Evolutionary conservation across 1,140 invertebrate species (phyloP).

Genomic region (Coelopa frigida): DNA sequence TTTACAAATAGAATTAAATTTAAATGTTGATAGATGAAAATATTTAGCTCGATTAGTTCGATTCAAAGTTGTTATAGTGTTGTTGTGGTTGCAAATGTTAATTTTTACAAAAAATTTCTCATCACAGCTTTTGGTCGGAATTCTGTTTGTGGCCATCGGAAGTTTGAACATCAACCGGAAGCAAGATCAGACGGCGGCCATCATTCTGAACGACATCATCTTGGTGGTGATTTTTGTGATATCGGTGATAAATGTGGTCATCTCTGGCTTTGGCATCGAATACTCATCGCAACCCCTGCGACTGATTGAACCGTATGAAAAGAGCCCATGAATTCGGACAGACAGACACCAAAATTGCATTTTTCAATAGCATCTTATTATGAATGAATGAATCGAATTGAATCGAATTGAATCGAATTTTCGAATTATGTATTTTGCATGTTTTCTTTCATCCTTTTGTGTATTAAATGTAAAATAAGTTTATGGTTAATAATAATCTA

Average conservation of each 20-base stretch:
- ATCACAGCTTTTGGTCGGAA: slow-evolving; percentile 63
- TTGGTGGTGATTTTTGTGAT: slow-evolving; percentile 71
- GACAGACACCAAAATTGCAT: no score
- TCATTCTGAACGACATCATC: slow-evolving; percentile 71
- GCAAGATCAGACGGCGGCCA: slow-evolving; percentile 59
- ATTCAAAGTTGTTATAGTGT: no score
- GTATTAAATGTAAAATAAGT: background rate
- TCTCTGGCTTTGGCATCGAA: slow-evolving; percentile 74
- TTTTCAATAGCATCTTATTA: no score
- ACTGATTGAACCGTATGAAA: slow-evolving; percentile 9
- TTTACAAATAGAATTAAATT: no score
- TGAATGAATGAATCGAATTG: background rate
- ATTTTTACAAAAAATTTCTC: slow-evolving; percentile 6
- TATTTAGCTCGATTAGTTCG: no score
- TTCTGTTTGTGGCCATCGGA: slow-evolving; percentile 71
- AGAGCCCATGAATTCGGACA: no score
- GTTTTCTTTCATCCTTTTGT: background rate
- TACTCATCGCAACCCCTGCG: slow-evolving; percentile 56
- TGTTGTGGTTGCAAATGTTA: no score
- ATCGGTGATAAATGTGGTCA: slow-evolving; percentile 68
- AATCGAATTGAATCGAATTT: background rate
- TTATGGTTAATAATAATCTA: background rate
- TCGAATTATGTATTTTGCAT: slow-evolving; percentile 1
- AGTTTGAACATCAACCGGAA: slow-evolving; percentile 70
- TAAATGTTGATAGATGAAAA: no score